Conservation (phyloP, 2,797 vertebrate genomes). For the Aldrovandia affinis region DNA sequence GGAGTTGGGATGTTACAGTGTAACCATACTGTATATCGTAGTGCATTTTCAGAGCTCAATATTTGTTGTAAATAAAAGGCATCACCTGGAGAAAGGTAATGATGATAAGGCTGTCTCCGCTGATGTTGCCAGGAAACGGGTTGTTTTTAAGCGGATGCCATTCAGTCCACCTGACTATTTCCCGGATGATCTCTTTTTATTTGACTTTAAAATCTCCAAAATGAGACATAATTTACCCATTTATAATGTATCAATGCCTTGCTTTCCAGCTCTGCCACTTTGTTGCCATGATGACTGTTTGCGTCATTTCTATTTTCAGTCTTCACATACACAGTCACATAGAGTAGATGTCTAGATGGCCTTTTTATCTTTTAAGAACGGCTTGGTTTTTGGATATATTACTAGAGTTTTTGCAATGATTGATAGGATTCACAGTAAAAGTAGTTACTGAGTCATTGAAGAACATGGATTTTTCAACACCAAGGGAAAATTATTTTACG, state of each 20-base stretch:
- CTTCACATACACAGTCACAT: neutral
- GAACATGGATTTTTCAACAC: neutral
- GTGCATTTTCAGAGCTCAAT: neutral
- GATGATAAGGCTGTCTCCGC: neutral
- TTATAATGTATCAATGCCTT: neutral
- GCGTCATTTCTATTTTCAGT: neutral
- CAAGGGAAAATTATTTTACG: neutral
- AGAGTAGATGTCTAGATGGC: neutral
- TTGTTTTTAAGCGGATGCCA: neutral
- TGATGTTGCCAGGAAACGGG: slow-evolving; percentile 6
- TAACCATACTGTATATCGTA: neutral
- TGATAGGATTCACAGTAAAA: neutral
- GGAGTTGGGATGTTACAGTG: neutral
- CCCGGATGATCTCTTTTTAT: slow-evolving; percentile 2
- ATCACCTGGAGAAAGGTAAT: slow-evolving; percentile 9
- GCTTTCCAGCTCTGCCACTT: neutral
- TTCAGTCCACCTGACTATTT: slow-evolving; percentile 10
- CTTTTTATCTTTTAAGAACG: neutral
- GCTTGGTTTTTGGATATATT: neutral
- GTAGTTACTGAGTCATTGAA: neutral
- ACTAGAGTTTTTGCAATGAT: neutral
- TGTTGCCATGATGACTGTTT: neutral
- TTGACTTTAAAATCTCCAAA: slow-evolving; percentile 9
- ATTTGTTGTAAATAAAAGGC: neutral
- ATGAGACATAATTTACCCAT: slow-evolving; percentile 9